These are phyloP conservation scores for Subanguina moxae DNA, from an alignment of 1,140 invertebrate species.

Conservation along the genomic window DNA sequence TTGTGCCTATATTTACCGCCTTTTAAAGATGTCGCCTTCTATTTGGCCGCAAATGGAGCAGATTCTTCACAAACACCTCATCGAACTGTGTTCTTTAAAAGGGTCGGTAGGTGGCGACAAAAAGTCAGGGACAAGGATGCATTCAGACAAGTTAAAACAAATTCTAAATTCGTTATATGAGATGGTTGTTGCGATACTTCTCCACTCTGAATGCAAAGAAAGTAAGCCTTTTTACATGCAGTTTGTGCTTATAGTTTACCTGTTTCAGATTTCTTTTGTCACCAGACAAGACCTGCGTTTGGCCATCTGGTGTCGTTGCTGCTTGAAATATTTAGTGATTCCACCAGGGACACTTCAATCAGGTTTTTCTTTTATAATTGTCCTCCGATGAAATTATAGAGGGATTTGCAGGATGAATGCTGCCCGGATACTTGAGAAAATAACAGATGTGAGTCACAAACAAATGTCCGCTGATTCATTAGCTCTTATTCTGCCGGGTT, in stretches of 20 bases:
- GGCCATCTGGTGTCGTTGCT: neutral
- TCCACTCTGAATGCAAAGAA: neutral
- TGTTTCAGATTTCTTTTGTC: constrained; percentile 2
- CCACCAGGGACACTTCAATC: neutral
- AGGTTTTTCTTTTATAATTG: neutral
- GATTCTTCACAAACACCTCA: neutral
- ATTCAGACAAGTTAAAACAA: neutral
- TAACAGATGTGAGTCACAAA: neutral
- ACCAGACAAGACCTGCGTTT: neutral
- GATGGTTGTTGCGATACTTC: neutral
- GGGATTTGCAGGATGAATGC: neutral
- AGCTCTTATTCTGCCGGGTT: constrained; percentile 8
- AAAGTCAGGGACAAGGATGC: neutral
- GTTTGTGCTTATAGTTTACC: neutral
- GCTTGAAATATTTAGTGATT: constrained; percentile 2
- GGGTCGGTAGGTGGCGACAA: neutral
- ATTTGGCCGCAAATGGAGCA: neutral
- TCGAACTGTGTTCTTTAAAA: neutral
- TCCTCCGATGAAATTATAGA: neutral
- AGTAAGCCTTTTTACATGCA: constrained; percentile 2
- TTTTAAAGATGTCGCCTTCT: neutral
- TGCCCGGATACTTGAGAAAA: neutral
- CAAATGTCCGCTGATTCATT: neutral
- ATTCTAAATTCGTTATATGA: neutral
- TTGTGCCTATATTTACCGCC: too few relatives aligned